Evolutionary conservation across 2,888 invertebrate genomes (phyloP).

Genomic region (Mimumesa dahlbomi): DNA sequence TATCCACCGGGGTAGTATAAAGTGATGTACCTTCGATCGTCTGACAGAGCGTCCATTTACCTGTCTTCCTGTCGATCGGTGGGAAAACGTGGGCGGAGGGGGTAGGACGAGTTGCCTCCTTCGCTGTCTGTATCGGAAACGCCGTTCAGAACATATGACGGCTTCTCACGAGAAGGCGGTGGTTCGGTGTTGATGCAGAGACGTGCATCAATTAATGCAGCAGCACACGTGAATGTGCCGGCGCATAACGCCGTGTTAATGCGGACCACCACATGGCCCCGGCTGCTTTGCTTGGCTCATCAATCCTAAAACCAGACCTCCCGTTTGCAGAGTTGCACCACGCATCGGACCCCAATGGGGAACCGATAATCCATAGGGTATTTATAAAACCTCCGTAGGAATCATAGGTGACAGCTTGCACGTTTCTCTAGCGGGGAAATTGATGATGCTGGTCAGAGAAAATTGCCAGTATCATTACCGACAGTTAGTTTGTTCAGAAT

Average conservation of each 20-base stretch:
- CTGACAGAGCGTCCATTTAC: slow-evolving; percentile 44
- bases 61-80: slow-evolving; percentile 44
- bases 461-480: no score
- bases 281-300: slow-evolving; percentile 67
- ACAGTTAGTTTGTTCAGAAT: no score
- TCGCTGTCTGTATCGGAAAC: slow-evolving; percentile 62
- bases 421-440: no score
- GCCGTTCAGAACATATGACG: slow-evolving; percentile 69
- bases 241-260: slow-evolving; percentile 74
- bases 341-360: slow-evolving; percentile 5
- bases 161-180: slow-evolving; percentile 74
- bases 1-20: slow-evolving; percentile 18
- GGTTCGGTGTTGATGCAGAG: slow-evolving; percentile 71
- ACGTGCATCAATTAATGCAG: slow-evolving; percentile 77
- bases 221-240: slow-evolving; percentile 76
- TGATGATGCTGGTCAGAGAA: no score
- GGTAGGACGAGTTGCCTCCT: no score
- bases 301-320: slow-evolving; percentile 68
- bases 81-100: no score
- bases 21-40: slow-evolving; percentile 17
- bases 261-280: slow-evolving; percentile 70
- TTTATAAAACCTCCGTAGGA: slow-evolving; percentile 1
- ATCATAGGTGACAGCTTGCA: no score
- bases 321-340: slow-evolving; percentile 33
- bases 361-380: slow-evolving; percentile 10